Evolutionary conservation across 2,797 vertebrate species (phyloP), one percentile per base, ranked within the genome.

Genomic region (Sandelia bainsii): DNA sequence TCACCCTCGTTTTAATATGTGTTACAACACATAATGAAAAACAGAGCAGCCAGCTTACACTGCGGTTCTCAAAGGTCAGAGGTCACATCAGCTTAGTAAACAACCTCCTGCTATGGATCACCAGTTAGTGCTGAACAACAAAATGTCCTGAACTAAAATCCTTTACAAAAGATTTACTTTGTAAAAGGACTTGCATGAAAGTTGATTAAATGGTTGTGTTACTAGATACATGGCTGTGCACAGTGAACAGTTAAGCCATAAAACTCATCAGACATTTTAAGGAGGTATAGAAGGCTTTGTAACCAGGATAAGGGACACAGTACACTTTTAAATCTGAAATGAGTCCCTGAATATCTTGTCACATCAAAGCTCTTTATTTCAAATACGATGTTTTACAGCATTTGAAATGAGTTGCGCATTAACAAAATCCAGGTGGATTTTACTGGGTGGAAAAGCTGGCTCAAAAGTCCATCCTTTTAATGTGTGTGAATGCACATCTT

Each of bases 11-110:
- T 69, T 34, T 49, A 22, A 34, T 64, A 45, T 25, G 58, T 42
- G 53, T 60, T 66, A 27, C 2, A 1, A 57, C 70, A 72, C 69
- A 70, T 29, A 56, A 70, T 29, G 68, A 50, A 59, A 20, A 7
- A 59, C 54, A 60, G 29, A 63, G 19, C 5, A n/a, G 40, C 53
- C 67, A 56, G 65, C 74, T 66, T 75, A 72, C 72, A 3, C 64
- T 23, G 34, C 53, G 74, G 57, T 25, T 81, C 75, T 77, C 76
- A 79, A 69, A 81, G 80, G 69, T 75, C 79, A 69, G 65, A 73
- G 66, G 66, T 85, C 72, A 34, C 8, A 34, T 22, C 12, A 52
- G 85, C 72, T 84, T 76, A 77, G 68, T 69, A 76, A 86, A 81
- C 79, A 81, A 50, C 69, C 49, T 78, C 48, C 69, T 79, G 73